These are phyloP conservation scores for Drymonia ruficornis DNA, from an alignment of 2,888 invertebrate species.

Conservation along the genomic window DNA sequence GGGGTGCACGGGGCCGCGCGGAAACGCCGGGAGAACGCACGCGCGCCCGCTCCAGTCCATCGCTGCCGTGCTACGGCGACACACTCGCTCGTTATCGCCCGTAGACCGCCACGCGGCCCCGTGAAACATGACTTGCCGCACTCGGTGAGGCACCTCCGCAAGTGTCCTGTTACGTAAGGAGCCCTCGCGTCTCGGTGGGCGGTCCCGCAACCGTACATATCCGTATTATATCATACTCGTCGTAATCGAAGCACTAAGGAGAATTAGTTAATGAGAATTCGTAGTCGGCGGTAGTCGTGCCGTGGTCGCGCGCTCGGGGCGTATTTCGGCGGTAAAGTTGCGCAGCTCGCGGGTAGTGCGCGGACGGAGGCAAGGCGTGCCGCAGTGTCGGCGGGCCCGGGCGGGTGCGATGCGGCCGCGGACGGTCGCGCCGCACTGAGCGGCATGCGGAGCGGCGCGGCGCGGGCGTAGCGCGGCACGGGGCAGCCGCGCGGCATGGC, in stretches of 20 bases:
- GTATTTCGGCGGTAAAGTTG: constrained; percentile 45
- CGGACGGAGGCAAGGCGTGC: constrained; percentile 53
- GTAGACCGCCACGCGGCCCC: constrained; percentile 67
- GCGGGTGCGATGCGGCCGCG: constrained; percentile 55
- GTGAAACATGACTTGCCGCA: constrained; percentile 71
- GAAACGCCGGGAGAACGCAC: constrained; percentile 55
- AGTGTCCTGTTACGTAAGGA: constrained; percentile 75
- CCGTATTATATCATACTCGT: constrained; percentile 46
- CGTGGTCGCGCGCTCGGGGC: constrained; percentile 34
- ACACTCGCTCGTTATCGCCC: constrained; percentile 58
- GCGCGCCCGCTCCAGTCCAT: constrained; percentile 71
- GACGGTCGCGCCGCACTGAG: constrained; percentile 46
- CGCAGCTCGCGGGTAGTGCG: constrained; percentile 48
- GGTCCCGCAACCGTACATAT: constrained; percentile 50
- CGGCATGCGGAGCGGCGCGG: constrained; percentile 56
- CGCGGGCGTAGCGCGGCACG: constrained; percentile 38
- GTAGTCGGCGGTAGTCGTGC: constrained; percentile 24
- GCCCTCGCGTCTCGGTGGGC: constrained; percentile 38
- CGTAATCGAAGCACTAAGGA: constrained; percentile 34
- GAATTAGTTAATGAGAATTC: constrained; percentile 34
- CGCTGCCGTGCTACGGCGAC: constrained; percentile 63
- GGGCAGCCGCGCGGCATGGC: constrained; percentile 52
- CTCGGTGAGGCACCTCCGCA: constrained; percentile 70
- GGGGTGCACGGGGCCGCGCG: constrained; percentile 38
- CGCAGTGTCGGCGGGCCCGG: constrained; percentile 57